These are phyloP conservation scores for Clupea harengus DNA, from an alignment of 2,113 vertebrate genomes.

Conservation along the genomic window DNA sequence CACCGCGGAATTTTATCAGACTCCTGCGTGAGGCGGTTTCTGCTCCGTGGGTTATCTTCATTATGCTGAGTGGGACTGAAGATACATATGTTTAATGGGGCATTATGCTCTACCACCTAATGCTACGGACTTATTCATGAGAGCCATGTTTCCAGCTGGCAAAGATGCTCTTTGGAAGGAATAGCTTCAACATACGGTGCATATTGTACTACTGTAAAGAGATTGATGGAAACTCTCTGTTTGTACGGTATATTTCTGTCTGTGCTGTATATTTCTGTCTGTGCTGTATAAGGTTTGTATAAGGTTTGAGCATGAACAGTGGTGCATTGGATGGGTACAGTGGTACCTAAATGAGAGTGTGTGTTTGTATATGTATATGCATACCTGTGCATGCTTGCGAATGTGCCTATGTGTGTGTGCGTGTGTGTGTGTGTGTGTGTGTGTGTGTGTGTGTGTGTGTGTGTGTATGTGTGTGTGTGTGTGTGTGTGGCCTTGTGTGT, in stretches of 20 bases:
- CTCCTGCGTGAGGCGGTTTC: neutral
- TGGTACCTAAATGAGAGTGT: neutral
- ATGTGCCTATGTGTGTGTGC: neutral
- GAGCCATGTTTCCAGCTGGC: neutral
- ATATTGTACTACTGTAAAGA: neutral
- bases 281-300: too few relatives aligned
- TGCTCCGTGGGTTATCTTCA: neutral
- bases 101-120: neutral
- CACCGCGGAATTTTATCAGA: neutral
- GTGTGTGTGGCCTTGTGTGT: neutral
- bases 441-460: neutral
- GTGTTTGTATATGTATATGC: neutral
- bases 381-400: neutral
- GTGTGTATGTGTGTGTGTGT: neutral
- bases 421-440: conserved; percentile 24
- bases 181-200: neutral
- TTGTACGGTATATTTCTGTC: neutral
- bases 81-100: conserved; percentile 5
- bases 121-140: neutral
- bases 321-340: too few relatives aligned
- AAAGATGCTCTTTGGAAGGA: neutral
- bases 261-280: neutral
- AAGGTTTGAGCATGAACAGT: too few relatives aligned
- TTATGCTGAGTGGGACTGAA: neutral
- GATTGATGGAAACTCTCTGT: too few relatives aligned